Percentiles rank a stretch among this genome's conserved stretches.
These are phyloP conservation scores for Acanthochromis polyacanthus DNA, from an alignment of 2,113 vertebrate genomes.

Conservation along the genomic window DNA sequence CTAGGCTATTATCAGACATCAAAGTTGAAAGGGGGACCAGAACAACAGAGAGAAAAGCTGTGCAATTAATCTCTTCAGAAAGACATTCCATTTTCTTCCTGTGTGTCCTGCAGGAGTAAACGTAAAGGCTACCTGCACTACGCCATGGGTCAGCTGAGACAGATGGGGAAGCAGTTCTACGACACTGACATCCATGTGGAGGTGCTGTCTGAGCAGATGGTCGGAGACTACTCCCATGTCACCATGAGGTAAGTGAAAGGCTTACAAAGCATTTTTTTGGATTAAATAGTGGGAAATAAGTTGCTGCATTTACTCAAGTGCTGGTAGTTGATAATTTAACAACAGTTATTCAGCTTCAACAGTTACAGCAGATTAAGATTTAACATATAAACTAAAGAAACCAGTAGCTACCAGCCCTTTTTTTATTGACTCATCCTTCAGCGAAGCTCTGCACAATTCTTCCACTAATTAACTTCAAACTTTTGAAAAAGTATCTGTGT, in stretches of 20 bases:
- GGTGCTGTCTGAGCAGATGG: slow-evolving; percentile 85
- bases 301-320: neutral
- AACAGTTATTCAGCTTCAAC: too few species aligned
- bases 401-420: neutral
- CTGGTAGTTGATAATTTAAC: too few species aligned
- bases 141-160: slow-evolving; percentile 85
- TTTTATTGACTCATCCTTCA: neutral
- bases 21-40: neutral
- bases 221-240: slow-evolving; percentile 85
- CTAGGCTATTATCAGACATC: neutral
- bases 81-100: slow-evolving; percentile 5
- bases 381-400: neutral
- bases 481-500: slow-evolving; percentile 4
- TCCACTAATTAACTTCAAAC: neutral
- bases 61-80: neutral
- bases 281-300: neutral
- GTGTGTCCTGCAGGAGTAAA: slow-evolving; percentile 78
- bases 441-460: neutral
- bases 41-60: neutral
- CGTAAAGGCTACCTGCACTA: slow-evolving; percentile 85
- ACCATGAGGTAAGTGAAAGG: slow-evolving; percentile 80
- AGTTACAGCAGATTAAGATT: neutral
- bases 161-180: slow-evolving; percentile 87
- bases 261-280: neutral
- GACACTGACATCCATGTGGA: slow-evolving; percentile 86